Evolutionary conservation across 2,888 invertebrate species (phyloP), one percentile per base, ranked within the genome.

Genomic region (Eristalis tenax): DNA sequence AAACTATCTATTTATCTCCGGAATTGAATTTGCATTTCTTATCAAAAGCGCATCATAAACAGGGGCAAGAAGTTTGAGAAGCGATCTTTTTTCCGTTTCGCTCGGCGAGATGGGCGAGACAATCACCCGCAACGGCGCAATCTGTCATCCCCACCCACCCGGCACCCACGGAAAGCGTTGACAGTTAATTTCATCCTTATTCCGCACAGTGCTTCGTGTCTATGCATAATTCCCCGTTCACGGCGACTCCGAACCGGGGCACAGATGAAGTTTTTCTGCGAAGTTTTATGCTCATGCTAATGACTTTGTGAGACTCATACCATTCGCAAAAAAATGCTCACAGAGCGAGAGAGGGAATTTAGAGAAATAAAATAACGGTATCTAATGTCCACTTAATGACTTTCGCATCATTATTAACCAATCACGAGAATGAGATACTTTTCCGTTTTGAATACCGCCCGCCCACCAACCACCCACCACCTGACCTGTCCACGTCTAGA

Each of bases 361-460:
- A 40, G 13, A 66, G 23, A 18, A 43, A 43, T 65, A 65, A 80
- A 84, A 80, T 76, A 80, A 71, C 40, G 38, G 66, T 75, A 63
- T 61, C 82, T 76, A 82, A 86, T 82, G 86, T 82, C 82, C 82
- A 78, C 74, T 82, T 86, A 78, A 86, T 82, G 86, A 75, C 78
- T 82, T 78, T 86, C 61, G 75, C 66, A 78, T 82, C 82, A 86
- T 82, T 82, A 82, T 86, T 82, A 86, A 82, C 75, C 71, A 75
- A 82, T 82, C 75, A 75, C 70, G 40, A 63, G 71, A 76, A 71
- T 71, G 68, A 43, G 78, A 71, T 74, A 80, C 84, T 80, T 66
- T 71, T 50, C 73, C 3, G n/a, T n/a, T 65, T 28, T 56, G n/a
- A 59, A 26, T 22, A 35, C 13, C 13, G 11, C 57, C 23, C 15